A percentile compares a stretch with the other conserved stretches of the same genome.
Evolutionary conservation across 2,113 vertebrate species (phyloP).

Genomic region (Poeciliopsis occidentalis): DNA sequence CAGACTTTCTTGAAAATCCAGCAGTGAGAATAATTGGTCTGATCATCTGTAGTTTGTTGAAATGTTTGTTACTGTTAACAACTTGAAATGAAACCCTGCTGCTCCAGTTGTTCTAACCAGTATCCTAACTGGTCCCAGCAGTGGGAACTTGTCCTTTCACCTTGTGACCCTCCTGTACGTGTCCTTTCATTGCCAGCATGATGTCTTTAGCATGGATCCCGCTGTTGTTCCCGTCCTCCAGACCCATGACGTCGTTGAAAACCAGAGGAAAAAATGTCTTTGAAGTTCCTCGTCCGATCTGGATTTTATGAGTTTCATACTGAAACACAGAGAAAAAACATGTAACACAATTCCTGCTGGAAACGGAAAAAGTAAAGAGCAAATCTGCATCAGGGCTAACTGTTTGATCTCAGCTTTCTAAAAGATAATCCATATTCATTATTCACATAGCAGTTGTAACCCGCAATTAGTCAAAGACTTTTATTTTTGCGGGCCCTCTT

Average conservation of each 20-base stretch:
- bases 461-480: too few relatives aligned
- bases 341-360: background rate
- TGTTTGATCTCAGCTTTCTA: too few relatives aligned
- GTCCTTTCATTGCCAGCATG: background rate
- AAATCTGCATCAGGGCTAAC: too few relatives aligned
- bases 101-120: too few relatives aligned
- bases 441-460: too few relatives aligned
- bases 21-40: background rate
- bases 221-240: background rate
- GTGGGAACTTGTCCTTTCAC: background rate
- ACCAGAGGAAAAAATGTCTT: background rate
- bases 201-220: constrained; percentile 4
- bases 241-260: background rate
- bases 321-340: background rate
- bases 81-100: too few relatives aligned
- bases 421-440: too few relatives aligned
- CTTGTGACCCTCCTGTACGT: background rate
- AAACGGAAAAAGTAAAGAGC: background rate
- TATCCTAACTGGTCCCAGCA: background rate
- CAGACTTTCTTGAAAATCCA: background rate
- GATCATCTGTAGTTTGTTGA: background rate
- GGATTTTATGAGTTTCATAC: constrained; percentile 3
- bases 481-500: too few relatives aligned
- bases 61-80: background rate
- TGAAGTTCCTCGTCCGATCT: background rate